phyloP scores from a whole-genome alignment of 2,888 invertebrate species.

The Leptura quadrifasciata region DNA sequence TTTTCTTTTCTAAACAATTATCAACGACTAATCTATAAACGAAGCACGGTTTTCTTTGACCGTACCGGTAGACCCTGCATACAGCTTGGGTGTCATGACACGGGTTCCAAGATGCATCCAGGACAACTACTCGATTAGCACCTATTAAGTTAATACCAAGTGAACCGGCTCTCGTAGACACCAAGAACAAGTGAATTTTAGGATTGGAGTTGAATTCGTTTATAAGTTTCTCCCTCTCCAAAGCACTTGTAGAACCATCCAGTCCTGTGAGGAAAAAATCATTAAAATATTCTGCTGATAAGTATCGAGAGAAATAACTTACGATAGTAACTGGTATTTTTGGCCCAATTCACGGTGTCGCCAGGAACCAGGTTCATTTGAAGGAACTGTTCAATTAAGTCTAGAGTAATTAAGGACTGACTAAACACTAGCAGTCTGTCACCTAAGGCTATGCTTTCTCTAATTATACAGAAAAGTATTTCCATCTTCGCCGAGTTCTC shows the following conservation, averaged over 20 bases:
- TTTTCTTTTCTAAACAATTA: conserved; percentile 97
- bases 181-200: conserved; percentile 91
- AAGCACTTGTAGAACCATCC: conserved; percentile 95
- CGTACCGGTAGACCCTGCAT: conserved; percentile 95
- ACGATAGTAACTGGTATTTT: conserved; percentile 93
- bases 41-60: conserved; percentile 95
- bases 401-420: conserved; percentile 95
- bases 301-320: conserved; percentile 73
- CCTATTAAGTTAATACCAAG: conserved; percentile 98
- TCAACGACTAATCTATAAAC: conserved; percentile 98
- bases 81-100: conserved; percentile 99
- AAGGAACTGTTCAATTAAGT: conserved; percentile 95
- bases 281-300: neutral
- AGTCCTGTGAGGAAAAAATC: conserved; percentile 77
- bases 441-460: conserved; percentile 89
- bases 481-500: conserved; percentile 97
- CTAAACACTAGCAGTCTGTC: conserved; percentile 97
- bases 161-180: conserved; percentile 97
- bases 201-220: conserved; percentile 96
- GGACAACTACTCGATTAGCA: conserved; percentile 97
- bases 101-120: conserved; percentile 99
- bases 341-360: conserved; percentile 86
- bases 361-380: conserved; percentile 83
- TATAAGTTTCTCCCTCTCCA: conserved; percentile 96
- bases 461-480: conserved; percentile 92